phyloP scores from a whole-genome alignment of 2,113 vertebrate genomes.

The Mobula hypostoma region DNA sequence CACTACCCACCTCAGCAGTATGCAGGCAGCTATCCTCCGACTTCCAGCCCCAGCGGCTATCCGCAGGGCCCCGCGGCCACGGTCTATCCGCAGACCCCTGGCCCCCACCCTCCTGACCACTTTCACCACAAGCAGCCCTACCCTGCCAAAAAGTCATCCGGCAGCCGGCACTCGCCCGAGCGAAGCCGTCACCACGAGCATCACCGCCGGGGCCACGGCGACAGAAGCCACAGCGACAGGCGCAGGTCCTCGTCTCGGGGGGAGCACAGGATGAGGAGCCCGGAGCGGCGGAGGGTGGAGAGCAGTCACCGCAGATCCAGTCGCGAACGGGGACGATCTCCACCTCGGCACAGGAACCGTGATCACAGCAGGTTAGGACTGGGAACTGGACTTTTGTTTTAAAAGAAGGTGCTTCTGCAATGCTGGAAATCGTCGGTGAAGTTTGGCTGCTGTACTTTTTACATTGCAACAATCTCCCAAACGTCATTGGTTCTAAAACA shows the following conservation, averaged over 20 bases:
- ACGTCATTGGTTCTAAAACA: too few relatives aligned
- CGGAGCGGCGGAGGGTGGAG: conserved; percentile 64
- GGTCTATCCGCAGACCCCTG: neutral
- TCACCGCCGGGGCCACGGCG: conserved; percentile 67
- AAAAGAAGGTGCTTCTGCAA: neutral
- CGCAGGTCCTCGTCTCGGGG: conserved; percentile 61
- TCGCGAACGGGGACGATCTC: conserved; percentile 68
- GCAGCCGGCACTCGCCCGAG: conserved; percentile 69
- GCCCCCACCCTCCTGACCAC: neutral
- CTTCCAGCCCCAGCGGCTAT: conserved; percentile 54
- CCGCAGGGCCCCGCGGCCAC: neutral
- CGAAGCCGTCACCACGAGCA: conserved; percentile 65
- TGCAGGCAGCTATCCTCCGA: conserved; percentile 61
- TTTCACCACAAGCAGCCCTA: conserved; percentile 47
- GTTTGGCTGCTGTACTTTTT: too few relatives aligned
- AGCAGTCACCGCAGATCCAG: conserved; percentile 69
- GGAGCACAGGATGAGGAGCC: conserved; percentile 77
- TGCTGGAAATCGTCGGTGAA: neutral
- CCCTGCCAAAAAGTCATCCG: conserved; percentile 62
- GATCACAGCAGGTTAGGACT: conserved; percentile 75
- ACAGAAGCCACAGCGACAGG: conserved; percentile 59
- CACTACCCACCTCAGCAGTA: conserved; percentile 69
- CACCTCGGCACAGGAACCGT: conserved; percentile 74
- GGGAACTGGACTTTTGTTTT: neutral
- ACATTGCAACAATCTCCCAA: too few relatives aligned